Evolutionary conservation across 2,113 vertebrate genomes (phyloP), one percentile per base, ranked within the genome.

Genomic region (Sinocyclocheilus rhinocerous): DNA sequence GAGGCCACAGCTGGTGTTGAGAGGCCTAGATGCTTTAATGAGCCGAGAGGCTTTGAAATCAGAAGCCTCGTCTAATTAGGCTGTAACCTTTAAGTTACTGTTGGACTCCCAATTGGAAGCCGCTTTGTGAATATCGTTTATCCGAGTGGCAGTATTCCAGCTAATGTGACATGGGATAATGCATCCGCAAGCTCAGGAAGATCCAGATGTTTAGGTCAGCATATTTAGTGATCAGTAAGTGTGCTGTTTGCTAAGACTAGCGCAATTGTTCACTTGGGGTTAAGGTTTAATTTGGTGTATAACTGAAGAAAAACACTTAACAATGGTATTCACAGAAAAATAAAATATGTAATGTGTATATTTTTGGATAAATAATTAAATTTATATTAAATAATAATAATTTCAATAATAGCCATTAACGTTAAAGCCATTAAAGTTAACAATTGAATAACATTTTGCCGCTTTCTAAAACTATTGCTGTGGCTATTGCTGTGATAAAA

Each of bases 1-100:
- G 84, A 76, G 15, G 55, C 73, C 88, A 91, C 95, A 95, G 93
- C 92, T 94, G 92, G 92, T 92, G 45, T 45, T 45, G 45, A 45
- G 45, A 45, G 45, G 9, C 45, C 45, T 2, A 10, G 45, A 45
- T 45, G 90, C 91, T 93, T 94, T 96, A 96, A 96, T 93, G 91
- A 97, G 94, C 92, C 93, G 91, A 90, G 93, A 93, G 92, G 91
- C 92, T 92, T 93, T 93, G 92, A 89, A 92, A 89, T 91, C 91
- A 92, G 86, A 89, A 89, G 86, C 61, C 92, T 93, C 92, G 92
- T 90, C 92, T 96, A 96, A 97, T 96, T 95, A 95, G 95, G 92
- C 95, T 92, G 94, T 95, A 95, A 93, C 94, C 94, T 97, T 94
- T 92, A 91, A 92, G 94, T 95, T 92, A 89, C 89, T 81, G 77